Base-by-base conservation (phyloP, 2,113 vertebrate genomes). In the Procavia capensis region DNA sequence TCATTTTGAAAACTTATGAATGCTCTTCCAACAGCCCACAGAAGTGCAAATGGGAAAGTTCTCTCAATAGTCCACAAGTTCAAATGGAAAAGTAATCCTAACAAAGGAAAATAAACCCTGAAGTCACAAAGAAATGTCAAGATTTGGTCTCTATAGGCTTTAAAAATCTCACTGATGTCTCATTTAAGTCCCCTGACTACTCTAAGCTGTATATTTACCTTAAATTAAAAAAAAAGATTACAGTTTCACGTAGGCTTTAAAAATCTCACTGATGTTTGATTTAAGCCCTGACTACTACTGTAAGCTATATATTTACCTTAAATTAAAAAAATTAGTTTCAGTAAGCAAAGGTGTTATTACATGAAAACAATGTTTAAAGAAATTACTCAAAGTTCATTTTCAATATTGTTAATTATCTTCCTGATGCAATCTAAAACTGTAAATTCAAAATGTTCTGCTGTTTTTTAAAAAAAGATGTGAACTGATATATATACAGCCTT, bases 371-470 rank as follows among this genome's bases (percentile, higher is more conserved):
- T 57, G 25, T 74, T 79, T 93, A 6, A 85, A 96, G 47, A 91
- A 90, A 94, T 81, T 68, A 82, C 43, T 93, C 11, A 76, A 87
- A 85, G 72, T 9, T 91, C 61, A 57, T 83, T 93, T 96, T 85
- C 81, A 94, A 92, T 63, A 86, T 25, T 87, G 3, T 75, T 93
- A 85, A 83, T 25, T 93, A 81, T 59, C 72, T 83, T 72, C 47
- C 45, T 81, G 34, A 78, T 59, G 96, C 63, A 75, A 27, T 34
- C 54, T 92, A 95, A 97, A 85, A 24, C 14, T 90, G 13, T 47
- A 81, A 87, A 66, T 66, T 75, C 81, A 95, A 82, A 91, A 22
- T 66, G 72, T 70, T 79, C 13, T n/a, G 9, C 25, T 75, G 5
- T 41, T 79, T 74, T 82, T 41, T 68, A 92, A 91, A 87, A 41